These are phyloP conservation scores for Neodon shergylaensis DNA, from an alignment of 2,113 vertebrate species.

Conservation along the genomic window DNA sequence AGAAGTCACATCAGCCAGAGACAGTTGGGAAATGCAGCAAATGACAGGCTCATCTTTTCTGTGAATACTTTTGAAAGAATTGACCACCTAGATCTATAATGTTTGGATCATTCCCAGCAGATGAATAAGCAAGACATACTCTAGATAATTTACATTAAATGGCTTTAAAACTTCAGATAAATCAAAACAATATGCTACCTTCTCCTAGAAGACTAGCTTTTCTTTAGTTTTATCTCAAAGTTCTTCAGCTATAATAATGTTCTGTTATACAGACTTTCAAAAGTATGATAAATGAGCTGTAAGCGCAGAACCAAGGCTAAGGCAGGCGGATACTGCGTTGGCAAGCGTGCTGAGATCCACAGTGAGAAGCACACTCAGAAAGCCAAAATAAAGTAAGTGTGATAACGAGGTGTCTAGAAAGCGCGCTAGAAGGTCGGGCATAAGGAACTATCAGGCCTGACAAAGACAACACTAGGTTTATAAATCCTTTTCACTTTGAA, in stretches of 20 bases:
- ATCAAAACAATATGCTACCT: neutral
- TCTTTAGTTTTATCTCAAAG: conserved; percentile 20
- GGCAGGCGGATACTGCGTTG: neutral
- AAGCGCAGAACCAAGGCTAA: neutral
- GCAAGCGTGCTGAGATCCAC: neutral
- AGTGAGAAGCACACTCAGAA: neutral
- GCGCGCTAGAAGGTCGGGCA: neutral
- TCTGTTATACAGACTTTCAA: conserved; percentile 15
- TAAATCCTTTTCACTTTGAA: neutral
- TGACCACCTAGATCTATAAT: conserved; percentile 19
- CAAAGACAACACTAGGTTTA: neutral
- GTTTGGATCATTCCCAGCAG: conserved; percentile 7
- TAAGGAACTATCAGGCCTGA: neutral
- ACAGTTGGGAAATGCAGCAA: conserved; percentile 3
- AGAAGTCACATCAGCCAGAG: conserved; percentile 6
- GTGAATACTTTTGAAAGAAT: neutral
- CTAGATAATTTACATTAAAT: conserved; percentile 28
- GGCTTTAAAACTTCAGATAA: conserved; percentile 40
- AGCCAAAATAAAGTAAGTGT: neutral
- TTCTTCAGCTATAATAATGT: neutral
- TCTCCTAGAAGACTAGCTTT: neutral
- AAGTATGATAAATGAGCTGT: neutral
- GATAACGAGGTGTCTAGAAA: neutral
- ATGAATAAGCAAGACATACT: conserved; percentile 12
- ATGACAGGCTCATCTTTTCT: conserved; percentile 35